Evolutionary conservation across 2,888 invertebrate species (phyloP).

Genomic region (Dichetophora obliterata): DNA sequence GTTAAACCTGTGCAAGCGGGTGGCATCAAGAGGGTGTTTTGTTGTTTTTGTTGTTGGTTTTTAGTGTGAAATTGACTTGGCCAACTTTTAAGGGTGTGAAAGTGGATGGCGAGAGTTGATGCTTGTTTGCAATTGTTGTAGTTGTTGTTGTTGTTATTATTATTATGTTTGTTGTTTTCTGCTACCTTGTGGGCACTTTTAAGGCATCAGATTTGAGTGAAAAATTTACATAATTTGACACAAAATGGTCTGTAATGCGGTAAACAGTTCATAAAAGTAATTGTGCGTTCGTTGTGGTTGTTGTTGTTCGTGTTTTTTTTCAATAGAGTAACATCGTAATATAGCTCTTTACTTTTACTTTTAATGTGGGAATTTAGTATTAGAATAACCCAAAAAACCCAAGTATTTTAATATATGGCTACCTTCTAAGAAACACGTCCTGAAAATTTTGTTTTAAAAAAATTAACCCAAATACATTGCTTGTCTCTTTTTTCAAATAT

Average conservation of each 20-base stretch:
- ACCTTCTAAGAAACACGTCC: no score
- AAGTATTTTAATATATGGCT: no score
- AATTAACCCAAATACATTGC: no score
- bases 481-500: no score
- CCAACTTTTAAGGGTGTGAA: background rate
- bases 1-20: background rate
- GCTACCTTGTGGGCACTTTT: constrained; percentile 30
- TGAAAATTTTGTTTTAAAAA: no score
- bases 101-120: background rate
- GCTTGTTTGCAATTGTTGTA: background rate
- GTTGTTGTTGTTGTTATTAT: constrained; percentile 13
- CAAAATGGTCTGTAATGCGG: constrained; percentile 61
- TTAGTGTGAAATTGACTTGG: background rate
- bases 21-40: background rate
- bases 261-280: constrained; percentile 67
- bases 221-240: constrained; percentile 51
- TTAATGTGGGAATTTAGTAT: no score
- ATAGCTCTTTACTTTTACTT: no score
- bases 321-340: no score
- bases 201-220: constrained; percentile 31
- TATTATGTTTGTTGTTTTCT: constrained; percentile 1
- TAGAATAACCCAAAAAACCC: no score
- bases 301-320: no score
- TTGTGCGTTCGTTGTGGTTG: constrained; percentile 38
- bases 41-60: background rate